Evolutionary conservation across 2,797 vertebrate species (phyloP), one percentile per base, ranked within the genome.

Genomic region (Mormyrus hasselquistii): DNA sequence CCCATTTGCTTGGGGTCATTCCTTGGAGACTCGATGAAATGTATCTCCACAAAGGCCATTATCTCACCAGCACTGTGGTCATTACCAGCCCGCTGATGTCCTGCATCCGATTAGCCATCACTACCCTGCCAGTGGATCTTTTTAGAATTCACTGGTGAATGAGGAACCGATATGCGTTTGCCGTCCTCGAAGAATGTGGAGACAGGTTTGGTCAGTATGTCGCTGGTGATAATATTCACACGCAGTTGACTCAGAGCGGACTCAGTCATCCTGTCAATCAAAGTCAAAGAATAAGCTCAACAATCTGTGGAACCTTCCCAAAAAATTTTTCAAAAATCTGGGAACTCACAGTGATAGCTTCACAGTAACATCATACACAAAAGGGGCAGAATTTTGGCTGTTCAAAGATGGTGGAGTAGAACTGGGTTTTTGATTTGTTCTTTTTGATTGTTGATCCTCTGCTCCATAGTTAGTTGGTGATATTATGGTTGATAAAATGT

Each of bases 41-140:
- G 83, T 95, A 96, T 95, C 95, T 90, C 82, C 79, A 89, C 92
- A 93, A 93, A 93, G 82, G 92, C 93, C 93, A 95, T 92, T 92
- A 90, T 92, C 92, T 94, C 69, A 9, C 87, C 88, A 79, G 87
- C 91, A 93, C 92, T 92, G 90, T 87, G 91, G 89, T 65, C 90
- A 91, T 94, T 91, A 90, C 49, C 91, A 52, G 89, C 79, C 91
- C 10, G 16, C 34, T 84, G 38, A 91, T 22, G 76, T 65, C 90
- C 57, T 16, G 89, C 90, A 94, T 95, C 93, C 93, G 89, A 89
- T 91, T 90, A 83, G 79, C 34, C 69, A 16, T 38, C 12, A 14
- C 69, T 41, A 73, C 69, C 69, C 69, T 38, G 69, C 34, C 69
- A 38, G 12, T 73, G 29, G 4, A 2, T 38, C 69, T 73, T 22